Base-by-base conservation (phyloP, 92 coral and sea anemone genomes). In the Siderastrea radians region DNA sequence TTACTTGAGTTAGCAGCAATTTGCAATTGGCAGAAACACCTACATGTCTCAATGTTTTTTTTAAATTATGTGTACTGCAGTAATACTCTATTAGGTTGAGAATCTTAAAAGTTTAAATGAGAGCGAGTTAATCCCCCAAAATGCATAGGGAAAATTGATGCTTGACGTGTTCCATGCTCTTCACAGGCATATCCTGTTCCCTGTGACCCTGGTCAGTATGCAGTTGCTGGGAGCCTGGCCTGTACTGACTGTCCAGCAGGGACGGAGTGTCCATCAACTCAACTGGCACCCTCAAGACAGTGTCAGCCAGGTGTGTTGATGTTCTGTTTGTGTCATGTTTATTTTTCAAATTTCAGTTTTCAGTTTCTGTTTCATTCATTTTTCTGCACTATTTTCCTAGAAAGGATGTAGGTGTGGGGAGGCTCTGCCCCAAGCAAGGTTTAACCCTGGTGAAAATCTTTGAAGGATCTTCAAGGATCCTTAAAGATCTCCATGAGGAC, bases 201-300 rank as follows among this genome's bases (percentile, higher is more conserved):
- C 0, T 98, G 99, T 77, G 65, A 51, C 17, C 96, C 98, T 1
- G 99, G 98, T 58, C 87, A 93, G 51, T 98, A 95, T 86, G 94
- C 98, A 68, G 68, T 68, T 8, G 77, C 84, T 75, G 90, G 85
- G 14, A 81, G 93, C 6, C 80, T 65, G 46, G 72, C 16, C 54
- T 98, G 99, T 72, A 82, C 85, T 47, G 89, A 78, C 67, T 98
- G 99, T 74, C 86, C 95, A 38, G 95, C 98, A 58, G 99, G 99
- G 17, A 64, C 53, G 72, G 93, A 93, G 62, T 98, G 99, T 65
- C 99, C 99, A 49, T 95, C 96, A 55, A 87, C 93, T 19, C 82
- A 91, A 52, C 87, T 90, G 50, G 65, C 81, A 52, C 83, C 81
- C 48, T 53, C 93, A 79, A 86, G 82, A 48, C 75, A 72, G 44